Conservation (phyloP, 2,113 vertebrate species). For the Sylvia atricapilla region DNA sequence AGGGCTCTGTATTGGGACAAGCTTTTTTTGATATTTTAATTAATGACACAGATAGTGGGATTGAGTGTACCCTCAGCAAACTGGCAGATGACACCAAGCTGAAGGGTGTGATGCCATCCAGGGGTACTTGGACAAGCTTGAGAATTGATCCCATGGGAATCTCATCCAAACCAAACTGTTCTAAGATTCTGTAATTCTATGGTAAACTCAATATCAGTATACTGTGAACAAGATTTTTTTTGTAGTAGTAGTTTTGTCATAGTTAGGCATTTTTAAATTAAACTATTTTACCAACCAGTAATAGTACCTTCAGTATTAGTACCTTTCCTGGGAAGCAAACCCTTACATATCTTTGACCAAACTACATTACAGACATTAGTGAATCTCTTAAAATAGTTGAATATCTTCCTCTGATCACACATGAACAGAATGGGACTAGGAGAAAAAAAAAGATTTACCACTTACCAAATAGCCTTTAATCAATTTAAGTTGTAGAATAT, state of each 20-base stretch:
- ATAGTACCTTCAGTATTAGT: background rate
- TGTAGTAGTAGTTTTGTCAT: background rate
- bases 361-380: background rate
- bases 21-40: background rate
- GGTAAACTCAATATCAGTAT: background rate
- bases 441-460: background rate
- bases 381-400: background rate
- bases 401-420: background rate
- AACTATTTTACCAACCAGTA: background rate
- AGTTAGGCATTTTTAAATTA: background rate
- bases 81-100: background rate
- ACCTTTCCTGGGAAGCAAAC: background rate
- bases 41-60: background rate
- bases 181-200: background rate
- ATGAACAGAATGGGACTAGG: background rate
- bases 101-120: background rate
- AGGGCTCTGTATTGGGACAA: background rate
- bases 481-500: background rate
- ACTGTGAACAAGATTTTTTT: background rate
- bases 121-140: background rate
- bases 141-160: background rate
- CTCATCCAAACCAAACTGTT: background rate
- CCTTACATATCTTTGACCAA: background rate
- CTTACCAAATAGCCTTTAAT: background rate
- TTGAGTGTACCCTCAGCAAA: background rate